Evolutionary conservation across 2,888 invertebrate genomes (phyloP).

Genomic region (Trachelus tabidus): DNA sequence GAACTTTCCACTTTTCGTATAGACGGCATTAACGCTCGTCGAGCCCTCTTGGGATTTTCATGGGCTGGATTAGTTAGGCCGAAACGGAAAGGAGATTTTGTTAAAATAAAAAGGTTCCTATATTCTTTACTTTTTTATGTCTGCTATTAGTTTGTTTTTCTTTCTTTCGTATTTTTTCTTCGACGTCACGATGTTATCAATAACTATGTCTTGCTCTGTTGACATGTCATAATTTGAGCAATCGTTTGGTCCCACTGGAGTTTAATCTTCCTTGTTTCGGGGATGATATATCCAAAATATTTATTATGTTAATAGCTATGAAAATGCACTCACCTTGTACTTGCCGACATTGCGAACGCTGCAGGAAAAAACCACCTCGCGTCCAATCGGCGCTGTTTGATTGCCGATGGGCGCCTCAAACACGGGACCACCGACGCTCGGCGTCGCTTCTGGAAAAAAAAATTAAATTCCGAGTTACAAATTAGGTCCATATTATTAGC

Average conservation of each 20-base stretch:
- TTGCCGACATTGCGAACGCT: slow-evolving; percentile 56
- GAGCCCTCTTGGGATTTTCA: neutral
- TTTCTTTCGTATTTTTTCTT: neutral
- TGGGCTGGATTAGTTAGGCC: neutral
- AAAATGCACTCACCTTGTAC: slow-evolving; percentile 49
- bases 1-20: neutral
- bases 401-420: slow-evolving; percentile 60
- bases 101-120: neutral
- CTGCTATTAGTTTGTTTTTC: neutral
- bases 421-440: slow-evolving; percentile 46
- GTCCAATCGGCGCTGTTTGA: slow-evolving; percentile 61
- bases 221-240: neutral
- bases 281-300: neutral
- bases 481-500: neutral
- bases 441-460: slow-evolving; percentile 51
- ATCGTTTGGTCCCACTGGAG: neutral
- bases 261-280: neutral
- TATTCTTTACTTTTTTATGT: neutral
- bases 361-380: slow-evolving; percentile 61
- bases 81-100: neutral
- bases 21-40: neutral
- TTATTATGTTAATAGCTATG: neutral
- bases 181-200: neutral
- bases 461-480: slow-evolving; percentile 14
- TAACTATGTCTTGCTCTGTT: neutral